Base-by-base conservation (phyloP, 2,888 invertebrate genomes). In the Orchestes rusci region DNA sequence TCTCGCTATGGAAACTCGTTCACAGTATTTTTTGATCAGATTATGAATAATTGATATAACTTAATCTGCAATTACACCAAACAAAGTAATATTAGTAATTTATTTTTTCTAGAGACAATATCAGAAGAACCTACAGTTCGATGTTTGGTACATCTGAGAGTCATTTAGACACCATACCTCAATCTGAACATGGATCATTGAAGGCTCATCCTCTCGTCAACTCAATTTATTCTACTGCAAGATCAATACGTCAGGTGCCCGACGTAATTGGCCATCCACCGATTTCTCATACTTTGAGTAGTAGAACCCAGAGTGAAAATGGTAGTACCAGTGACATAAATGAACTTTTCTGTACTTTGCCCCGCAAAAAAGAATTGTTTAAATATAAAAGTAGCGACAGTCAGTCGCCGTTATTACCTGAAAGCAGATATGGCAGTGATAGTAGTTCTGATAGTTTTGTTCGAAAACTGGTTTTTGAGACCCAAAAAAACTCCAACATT, bases 331-430 rank as follows among this genome's bases (percentile, higher is more conserved):
- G 58, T 41, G 65, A 69, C 48, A 62, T 67, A 44, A 64, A 63
- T 38, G 65, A 68, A 51, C 60, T 73, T 1, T 78, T 82, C 59
- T 82, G 80, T 61, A 84, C 84, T n/a, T 71, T 84, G 54, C 83
- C 84, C 1, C 55, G 68, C 42, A 69, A 68, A 53, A 57, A 58
- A 15, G 55, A 62, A 18, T 46, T 57, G 19, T 58, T 70, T 28
- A 56, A 63, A 30, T 68, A 68, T 45, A 58, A 59, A 40, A 69
- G 68, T 53, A 65, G 80, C 16, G 84, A 84, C 56, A 85, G 85
- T 57, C 82, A 85, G 56, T 82, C 84, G 42, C 84, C 84, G 1
- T 69, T 86, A 45, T 69, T 86, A 47, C 71, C 75, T 10, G 80
- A 79, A 57, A 84, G 82, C 62, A 73, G 82, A 51, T 79, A 82